Base-by-base conservation (phyloP, 2,888 invertebrate genomes). In the Buathra laborator region DNA sequence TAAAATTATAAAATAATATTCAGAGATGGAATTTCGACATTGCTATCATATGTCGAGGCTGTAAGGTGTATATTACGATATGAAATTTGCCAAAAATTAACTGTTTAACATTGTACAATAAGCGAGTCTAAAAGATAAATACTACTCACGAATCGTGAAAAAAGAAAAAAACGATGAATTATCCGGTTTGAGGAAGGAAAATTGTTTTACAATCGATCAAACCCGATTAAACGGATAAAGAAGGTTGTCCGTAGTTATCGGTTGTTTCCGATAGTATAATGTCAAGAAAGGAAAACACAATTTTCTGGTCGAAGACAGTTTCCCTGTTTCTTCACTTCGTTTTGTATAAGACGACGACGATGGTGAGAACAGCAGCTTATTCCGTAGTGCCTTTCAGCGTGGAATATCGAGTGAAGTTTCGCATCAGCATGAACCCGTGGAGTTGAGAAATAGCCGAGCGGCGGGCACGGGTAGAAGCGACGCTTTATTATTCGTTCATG, bases 401-500 rank as follows among this genome's bases (percentile, higher is more conserved):
- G 43, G 78, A 83, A 83, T 83, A 78, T 83, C 77, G 83, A 83
- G 78, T 78, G 62, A 83, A 78, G 48, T 74, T 78, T 78, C 19
- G 59, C 78, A 78, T 74, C 72, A 53, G 32, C 67, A 44, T 66
- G 51, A 74, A 43, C n/a, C 59, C 74, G 24, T 24, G 82, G 66
- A 56, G 46, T 67, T 48, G 82, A 67, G 43, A 67, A 56, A 16
- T 56, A 46, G 71, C 19, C 12, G 56, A 51, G 32, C 29, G 64
- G 29, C 10, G 75, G 32, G 64, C 16, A 46, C 1, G 62, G 29
- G 48, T 37, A 6, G 48, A 56, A 44, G 48, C 7, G 62, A 70
- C 59, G 66, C 72, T 83, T 74, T 64, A 78, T 83, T 83, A 78
- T 83, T 72, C 68, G 78, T 67, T 78, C 83, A 78, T 83, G 83